A percentile compares a stretch with the other conserved stretches of the same genome.
Conservation (phyloP, 2,888 invertebrate genomes). For the Slavum lentiscoides region DNA sequence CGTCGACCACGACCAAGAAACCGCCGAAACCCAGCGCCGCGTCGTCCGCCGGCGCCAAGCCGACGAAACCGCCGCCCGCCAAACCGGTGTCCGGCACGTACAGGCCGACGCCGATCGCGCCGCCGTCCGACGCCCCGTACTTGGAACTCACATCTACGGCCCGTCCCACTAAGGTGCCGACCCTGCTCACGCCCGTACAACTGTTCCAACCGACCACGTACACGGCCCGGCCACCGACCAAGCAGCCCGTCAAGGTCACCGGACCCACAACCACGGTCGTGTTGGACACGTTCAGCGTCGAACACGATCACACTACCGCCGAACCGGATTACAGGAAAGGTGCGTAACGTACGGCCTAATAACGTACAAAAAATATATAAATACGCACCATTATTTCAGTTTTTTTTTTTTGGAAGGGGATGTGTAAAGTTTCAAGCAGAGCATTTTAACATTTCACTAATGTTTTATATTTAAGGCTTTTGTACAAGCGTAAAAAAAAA, state of each 20-base stretch:
- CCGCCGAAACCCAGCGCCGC: conserved; percentile 37
- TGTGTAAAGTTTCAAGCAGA: no score
- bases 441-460: no score
- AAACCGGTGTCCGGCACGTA: conserved; percentile 42
- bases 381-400: no score
- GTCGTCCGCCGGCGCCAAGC: conserved; percentile 54
- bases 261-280: conserved; percentile 24
- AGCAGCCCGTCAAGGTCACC: conserved; percentile 50
- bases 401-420: no score
- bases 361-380: no score
- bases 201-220: conserved; percentile 54
- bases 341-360: conserved; percentile 58
- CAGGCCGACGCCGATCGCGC: conserved; percentile 34
- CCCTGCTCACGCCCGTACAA: conserved; percentile 53
- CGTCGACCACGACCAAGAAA: conserved; percentile 53
- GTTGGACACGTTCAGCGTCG: conserved; percentile 47
- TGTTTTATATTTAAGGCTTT: no score
- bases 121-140: conserved; percentile 11
- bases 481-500: no score
- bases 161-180: conserved; percentile 51
- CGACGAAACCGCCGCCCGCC: conserved; percentile 54
- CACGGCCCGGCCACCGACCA: conserved; percentile 30
- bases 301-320: conserved; percentile 51
- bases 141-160: conserved; percentile 49
- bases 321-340: conserved; percentile 60